Conservation (phyloP, 2,113 vertebrate species). For the Stercorarius parasiticus region DNA sequence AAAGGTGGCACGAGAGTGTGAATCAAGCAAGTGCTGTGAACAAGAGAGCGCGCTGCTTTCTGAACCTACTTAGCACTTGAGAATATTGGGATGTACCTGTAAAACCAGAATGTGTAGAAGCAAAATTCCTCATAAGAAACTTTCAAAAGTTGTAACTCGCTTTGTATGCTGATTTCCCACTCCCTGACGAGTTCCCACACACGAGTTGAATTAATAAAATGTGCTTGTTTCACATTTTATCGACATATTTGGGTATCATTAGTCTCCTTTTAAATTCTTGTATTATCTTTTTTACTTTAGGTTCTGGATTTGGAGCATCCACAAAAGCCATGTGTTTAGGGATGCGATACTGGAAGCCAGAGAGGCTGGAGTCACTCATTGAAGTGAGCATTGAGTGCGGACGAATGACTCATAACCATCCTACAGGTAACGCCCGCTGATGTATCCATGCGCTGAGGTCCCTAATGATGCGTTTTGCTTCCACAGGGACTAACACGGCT, state of each 20-base stretch:
- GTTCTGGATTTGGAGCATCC: constrained; percentile 92
- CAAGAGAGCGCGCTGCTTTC: not conserved
- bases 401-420: constrained; percentile 97
- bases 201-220: not conserved
- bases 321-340: constrained; percentile 98
- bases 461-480: not conserved
- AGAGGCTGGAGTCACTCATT: constrained; percentile 85
- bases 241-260: not conserved
- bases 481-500: not conserved
- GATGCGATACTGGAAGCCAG: constrained; percentile 94
- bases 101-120: not conserved
- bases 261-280: not conserved
- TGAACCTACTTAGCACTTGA: not conserved
- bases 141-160: not conserved
- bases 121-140: not conserved
- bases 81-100: not conserved
- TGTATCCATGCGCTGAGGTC: fast-evolving
- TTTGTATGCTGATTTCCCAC: not conserved
- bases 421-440: constrained; percentile 81
- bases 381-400: constrained; percentile 95
- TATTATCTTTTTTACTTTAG: constrained; percentile 54
- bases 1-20: not conserved
- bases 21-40: not conserved
- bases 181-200: not conserved
- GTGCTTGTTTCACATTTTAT: not conserved